phyloP scores from a whole-genome alignment of 2,888 invertebrate species.

The Pollenia labialis region DNA sequence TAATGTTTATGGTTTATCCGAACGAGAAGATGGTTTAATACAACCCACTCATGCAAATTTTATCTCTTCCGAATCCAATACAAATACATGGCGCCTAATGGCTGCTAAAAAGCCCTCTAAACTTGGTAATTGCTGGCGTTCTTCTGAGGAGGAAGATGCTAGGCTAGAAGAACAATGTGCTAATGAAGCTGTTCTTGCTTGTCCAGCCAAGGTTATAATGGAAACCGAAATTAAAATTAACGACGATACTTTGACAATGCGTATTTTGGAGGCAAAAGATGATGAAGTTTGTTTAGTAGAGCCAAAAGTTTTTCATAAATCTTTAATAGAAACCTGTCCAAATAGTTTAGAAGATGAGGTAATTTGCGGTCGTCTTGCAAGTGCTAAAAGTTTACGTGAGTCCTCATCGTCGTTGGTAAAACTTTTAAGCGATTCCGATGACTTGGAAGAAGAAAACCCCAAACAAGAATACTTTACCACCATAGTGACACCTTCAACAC shows the following conservation, averaged over 20 bases:
- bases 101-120: slow-evolving; percentile 49
- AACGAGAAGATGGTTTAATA: slow-evolving; percentile 64
- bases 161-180: slow-evolving; percentile 52
- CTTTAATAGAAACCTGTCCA: slow-evolving; percentile 74
- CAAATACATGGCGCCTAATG: slow-evolving; percentile 68
- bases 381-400: slow-evolving; percentile 67
- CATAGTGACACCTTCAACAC: slow-evolving; percentile 76
- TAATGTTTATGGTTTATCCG: slow-evolving; percentile 85
- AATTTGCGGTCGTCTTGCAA: slow-evolving; percentile 82
- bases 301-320: slow-evolving; percentile 74
- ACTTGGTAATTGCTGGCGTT: slow-evolving; percentile 75
- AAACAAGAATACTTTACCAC: slow-evolving; percentile 55
- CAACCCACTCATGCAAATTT: slow-evolving; percentile 57
- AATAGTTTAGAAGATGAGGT: slow-evolving; percentile 77
- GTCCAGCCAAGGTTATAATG: slow-evolving; percentile 88
- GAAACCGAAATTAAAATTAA: slow-evolving; percentile 93
- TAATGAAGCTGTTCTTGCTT: slow-evolving; percentile 77
- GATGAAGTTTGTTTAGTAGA: slow-evolving; percentile 77
- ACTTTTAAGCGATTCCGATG: slow-evolving; percentile 87
- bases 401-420: slow-evolving; percentile 85
- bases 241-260: slow-evolving; percentile 93
- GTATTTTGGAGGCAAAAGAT: slow-evolving; percentile 88
- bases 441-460: slow-evolving; percentile 84
- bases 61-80: slow-evolving; percentile 62
- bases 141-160: slow-evolving; percentile 76